A percentile compares a stretch with the other conserved stretches of the same genome.
These are phyloP conservation scores for Rhynchotus rufescens DNA, from an alignment of 2,797 vertebrate genomes.

Conservation along the genomic window DNA sequence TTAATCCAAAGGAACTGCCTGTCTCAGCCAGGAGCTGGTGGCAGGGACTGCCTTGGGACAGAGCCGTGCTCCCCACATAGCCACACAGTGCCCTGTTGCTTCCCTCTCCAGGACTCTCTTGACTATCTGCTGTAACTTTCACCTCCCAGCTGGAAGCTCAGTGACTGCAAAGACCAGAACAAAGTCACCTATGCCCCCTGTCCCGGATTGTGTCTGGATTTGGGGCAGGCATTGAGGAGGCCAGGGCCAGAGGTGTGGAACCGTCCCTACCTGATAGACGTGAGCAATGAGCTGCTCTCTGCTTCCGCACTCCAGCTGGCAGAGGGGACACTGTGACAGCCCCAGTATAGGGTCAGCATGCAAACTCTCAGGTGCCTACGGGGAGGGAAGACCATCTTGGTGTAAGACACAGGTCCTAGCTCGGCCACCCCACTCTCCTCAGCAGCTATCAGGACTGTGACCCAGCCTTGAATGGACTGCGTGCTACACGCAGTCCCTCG, in stretches of 20 bases:
- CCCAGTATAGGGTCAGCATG: slow-evolving; percentile 73
- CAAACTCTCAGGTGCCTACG: slow-evolving; percentile 69
- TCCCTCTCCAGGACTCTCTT: not conserved
- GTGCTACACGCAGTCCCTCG: not conserved
- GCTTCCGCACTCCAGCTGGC: slow-evolving; percentile 92
- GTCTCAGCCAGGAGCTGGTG: not conserved
- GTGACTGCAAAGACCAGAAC: not conserved
- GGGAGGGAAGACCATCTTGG: slow-evolving; percentile 15
- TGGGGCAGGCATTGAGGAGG: not conserved
- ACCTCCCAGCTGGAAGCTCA: not conserved
- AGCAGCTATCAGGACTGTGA: not conserved
- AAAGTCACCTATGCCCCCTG: not conserved
- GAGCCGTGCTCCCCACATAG: not conserved
- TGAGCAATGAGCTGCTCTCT: slow-evolving; percentile 94
- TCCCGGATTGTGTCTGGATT: not conserved
- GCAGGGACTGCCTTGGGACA: not conserved
- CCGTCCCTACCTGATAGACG: slow-evolving; percentile 90
- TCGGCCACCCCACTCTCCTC: rapidly evolving
- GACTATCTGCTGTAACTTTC: not conserved
- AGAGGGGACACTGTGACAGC: slow-evolving; percentile 91
- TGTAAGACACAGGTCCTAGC: not conserved
- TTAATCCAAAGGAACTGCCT: slow-evolving; percentile 1
- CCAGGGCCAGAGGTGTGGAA: not conserved
- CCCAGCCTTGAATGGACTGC: not conserved
- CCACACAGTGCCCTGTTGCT: not conserved